Conservation (phyloP, 2,797 vertebrate genomes). For the Hippopotamyrus pictus region DNA sequence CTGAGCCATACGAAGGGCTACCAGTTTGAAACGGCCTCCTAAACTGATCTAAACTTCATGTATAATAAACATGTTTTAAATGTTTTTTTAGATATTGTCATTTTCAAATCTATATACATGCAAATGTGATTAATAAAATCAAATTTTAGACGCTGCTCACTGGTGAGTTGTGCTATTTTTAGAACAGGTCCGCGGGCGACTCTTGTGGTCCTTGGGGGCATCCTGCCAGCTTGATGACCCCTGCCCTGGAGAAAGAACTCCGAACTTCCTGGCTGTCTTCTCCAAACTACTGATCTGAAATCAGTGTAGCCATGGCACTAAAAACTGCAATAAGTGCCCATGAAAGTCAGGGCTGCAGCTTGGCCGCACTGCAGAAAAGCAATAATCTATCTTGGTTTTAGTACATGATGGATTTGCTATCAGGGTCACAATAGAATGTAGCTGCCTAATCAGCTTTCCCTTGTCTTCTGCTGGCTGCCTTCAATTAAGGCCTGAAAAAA, state of each 20-base stretch:
- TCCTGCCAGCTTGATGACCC: not conserved
- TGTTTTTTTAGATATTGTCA: too few species aligned
- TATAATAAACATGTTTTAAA: too few species aligned
- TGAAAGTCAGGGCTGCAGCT: constrained; percentile 28
- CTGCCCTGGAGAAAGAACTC: not conserved
- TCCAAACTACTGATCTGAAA: constrained; percentile 1
- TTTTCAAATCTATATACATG: too few species aligned
- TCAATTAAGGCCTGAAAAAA: constrained; percentile 47
- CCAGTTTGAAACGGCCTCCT: too few species aligned
- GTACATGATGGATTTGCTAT: constrained; percentile 59
- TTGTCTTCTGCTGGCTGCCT: constrained; percentile 34
- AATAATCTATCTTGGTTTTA: constrained; percentile 53
- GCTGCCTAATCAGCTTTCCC: constrained; percentile 53
- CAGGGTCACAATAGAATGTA: constrained; percentile 45
- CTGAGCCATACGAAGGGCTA: too few species aligned
- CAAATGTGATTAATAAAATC: too few species aligned
- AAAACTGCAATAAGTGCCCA: constrained; percentile 8
- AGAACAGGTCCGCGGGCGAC: too few species aligned
- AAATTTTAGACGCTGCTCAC: too few species aligned
- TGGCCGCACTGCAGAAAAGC: constrained; percentile 41
- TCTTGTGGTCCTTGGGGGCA: too few species aligned
- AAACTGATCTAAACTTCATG: too few species aligned
- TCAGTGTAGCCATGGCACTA: not conserved
- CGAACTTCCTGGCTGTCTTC: not conserved
- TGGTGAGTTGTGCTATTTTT: too few species aligned